Conservation (phyloP, 92 coral and sea anemone genomes). For the Chrysogorgia sp. region DNA sequence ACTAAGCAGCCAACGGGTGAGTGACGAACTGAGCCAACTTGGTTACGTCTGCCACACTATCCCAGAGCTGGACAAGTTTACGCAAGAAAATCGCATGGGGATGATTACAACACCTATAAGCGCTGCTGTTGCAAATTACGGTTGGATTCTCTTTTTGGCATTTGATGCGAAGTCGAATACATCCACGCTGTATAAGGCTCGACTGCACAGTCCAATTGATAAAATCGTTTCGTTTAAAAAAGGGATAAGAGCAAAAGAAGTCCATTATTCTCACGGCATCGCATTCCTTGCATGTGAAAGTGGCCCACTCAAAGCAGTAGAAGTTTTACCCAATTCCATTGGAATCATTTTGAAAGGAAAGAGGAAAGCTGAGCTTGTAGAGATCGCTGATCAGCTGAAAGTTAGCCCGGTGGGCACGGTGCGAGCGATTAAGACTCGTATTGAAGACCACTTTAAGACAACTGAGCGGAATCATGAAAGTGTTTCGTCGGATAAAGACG, state of each 20-base stretch:
- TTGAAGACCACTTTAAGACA: background rate
- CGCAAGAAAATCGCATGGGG: slow-evolving; percentile 33
- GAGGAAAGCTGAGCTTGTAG: slow-evolving; percentile 58
- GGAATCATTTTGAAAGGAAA: slow-evolving; percentile 25
- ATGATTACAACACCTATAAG: slow-evolving; percentile 57
- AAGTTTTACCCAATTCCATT: slow-evolving; percentile 37
- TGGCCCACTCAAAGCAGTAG: slow-evolving; percentile 55
- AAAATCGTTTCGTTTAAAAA: slow-evolving; percentile 22
- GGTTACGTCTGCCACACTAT: slow-evolving; percentile 50
- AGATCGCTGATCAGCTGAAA: slow-evolving; percentile 43
- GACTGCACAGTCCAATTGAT: slow-evolving; percentile 63
- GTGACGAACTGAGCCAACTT: slow-evolving; percentile 26
- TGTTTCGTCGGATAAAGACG: slow-evolving; percentile 43
- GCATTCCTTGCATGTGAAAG: slow-evolving; percentile 49
- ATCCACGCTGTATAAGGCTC: slow-evolving; percentile 54
- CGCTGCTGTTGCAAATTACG: slow-evolving; percentile 37
- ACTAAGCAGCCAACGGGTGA: slow-evolving; percentile 30
- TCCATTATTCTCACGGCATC: slow-evolving; percentile 55
- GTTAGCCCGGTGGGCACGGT: slow-evolving; percentile 52
- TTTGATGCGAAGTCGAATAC: slow-evolving; percentile 41
- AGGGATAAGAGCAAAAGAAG: slow-evolving; percentile 50
- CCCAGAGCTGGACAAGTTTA: slow-evolving; percentile 52
- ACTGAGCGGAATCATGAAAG: slow-evolving; percentile 8
- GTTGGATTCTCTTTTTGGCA: slow-evolving; percentile 54
- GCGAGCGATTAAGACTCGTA: slow-evolving; percentile 46